Conservation (phyloP, 92 coral and sea anemone species). For the Epizoanthus fatuus region DNA sequence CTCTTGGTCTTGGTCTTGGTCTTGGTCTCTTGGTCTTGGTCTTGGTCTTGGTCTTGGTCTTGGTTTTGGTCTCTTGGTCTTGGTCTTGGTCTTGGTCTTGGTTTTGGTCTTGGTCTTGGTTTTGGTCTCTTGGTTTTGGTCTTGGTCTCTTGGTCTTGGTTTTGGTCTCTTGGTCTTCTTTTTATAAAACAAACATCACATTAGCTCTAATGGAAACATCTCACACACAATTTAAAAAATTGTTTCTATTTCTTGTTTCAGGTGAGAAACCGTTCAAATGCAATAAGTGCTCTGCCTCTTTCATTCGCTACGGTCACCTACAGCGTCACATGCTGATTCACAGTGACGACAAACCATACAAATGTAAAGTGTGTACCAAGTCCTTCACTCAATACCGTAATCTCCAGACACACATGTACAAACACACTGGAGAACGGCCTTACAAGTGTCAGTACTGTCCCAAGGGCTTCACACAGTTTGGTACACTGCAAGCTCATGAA, state of each 20-base stretch:
- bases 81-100: no score
- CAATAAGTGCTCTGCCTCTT: slow-evolving; percentile 93
- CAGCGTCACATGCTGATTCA: slow-evolving; percentile 96
- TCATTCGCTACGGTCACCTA: slow-evolving; percentile 95
- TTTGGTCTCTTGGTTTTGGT: background rate
- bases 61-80: no score
- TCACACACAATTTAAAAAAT: background rate
- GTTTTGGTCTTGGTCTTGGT: no score
- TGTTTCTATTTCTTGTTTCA: slow-evolving; percentile 20
- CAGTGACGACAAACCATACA: slow-evolving; percentile 97
- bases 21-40: no score
- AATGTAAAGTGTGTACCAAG: slow-evolving; percentile 95
- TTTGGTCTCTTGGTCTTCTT: no score
- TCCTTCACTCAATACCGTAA: slow-evolving; percentile 98
- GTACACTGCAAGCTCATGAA: slow-evolving; percentile 98
- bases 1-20: no score
- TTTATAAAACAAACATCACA: background rate
- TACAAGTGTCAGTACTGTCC: slow-evolving; percentile 95
- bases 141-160: no score
- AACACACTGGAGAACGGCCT: slow-evolving; percentile 98
- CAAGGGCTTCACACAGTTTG: slow-evolving; percentile 98
- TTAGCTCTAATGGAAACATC: background rate
- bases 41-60: no score
- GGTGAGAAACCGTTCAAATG: slow-evolving; percentile 99
- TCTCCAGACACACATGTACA: slow-evolving; percentile 98